Evolutionary conservation across 1,140 invertebrate species (phyloP), one percentile per base, ranked within the genome.

Genomic region (Druon quercuslanigerum): DNA sequence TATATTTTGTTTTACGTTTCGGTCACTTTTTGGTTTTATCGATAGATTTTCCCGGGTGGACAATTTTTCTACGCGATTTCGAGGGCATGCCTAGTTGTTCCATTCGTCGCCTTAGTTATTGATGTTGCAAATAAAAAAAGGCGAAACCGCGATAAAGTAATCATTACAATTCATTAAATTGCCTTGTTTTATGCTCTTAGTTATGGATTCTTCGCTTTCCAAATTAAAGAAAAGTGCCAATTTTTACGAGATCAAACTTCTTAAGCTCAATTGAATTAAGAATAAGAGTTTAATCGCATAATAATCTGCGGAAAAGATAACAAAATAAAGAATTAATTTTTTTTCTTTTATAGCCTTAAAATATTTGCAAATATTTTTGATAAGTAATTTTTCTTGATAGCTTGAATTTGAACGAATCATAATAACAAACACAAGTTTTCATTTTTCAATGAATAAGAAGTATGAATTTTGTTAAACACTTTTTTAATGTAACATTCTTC

Each of bases 121-220:
- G 13, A 66, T 66, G 57, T 66, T 66, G 57, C 16, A 66, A 33
- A 66, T 33, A 4, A 66, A 20, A 66, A 66, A 66, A 66, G 20
- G 14, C 25, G 40, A 66, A 12, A 33, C 7, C 1, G 5, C 7
- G 57, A 40, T 66, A 20, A 66, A 33, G 13, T 33, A 66, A 40
- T 66, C 57, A 4, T 3, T 60, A 66, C 20, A 66, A 16, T 66
- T 8, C 9, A 33, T 25, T 16, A 66, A 66, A n/a, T 33, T 12
- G 6, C 33, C 19, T 56, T 11, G n/a, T 66, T 66, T 40, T 25
- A 66, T 13, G 25, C 13, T 16, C 1, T 14, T 66, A 33, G 16
- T 66, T 33, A 66, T 16, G 40, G 40, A 60, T 14, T 60, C 4
- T 66, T 66, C 20, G 17, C 11, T 25, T 66, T 0, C 14, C 40